Conservation (phyloP, 1,140 invertebrate genomes). For the Zelostemma sp. region DNA sequence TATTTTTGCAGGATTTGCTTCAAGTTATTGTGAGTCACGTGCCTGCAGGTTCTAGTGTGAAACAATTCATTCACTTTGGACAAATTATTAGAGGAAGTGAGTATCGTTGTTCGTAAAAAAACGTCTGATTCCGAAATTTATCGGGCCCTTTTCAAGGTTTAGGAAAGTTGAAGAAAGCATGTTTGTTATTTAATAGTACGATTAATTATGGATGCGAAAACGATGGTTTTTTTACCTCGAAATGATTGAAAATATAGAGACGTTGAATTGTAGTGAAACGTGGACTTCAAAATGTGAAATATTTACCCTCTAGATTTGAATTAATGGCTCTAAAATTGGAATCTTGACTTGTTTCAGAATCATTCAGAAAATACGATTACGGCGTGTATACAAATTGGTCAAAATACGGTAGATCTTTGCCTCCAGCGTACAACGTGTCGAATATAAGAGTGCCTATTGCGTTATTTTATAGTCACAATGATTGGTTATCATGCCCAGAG, state of each 20-base stretch:
- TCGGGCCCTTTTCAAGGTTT: too few relatives aligned
- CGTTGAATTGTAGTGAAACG: too few relatives aligned
- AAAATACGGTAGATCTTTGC: constrained; percentile 68
- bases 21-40: constrained; percentile 71
- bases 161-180: too few relatives aligned
- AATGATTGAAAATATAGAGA: too few relatives aligned
- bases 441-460: constrained; percentile 73
- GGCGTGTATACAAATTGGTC: constrained; percentile 68
- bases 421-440: constrained; percentile 73
- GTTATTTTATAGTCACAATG: constrained; percentile 74
- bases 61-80: constrained; percentile 83
- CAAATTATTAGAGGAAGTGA: constrained; percentile 76
- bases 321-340: too few relatives aligned
- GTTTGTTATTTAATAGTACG: too few relatives aligned
- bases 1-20: constrained; percentile 58
- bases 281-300: too few relatives aligned
- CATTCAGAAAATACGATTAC: constrained; percentile 63
- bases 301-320: too few relatives aligned
- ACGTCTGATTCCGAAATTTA: too few relatives aligned
- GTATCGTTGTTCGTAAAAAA: constrained; percentile 3
- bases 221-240: too few relatives aligned
- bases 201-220: too few relatives aligned
- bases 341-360: constrained; percentile 17
- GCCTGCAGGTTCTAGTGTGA: constrained; percentile 86
- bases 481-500: constrained; percentile 70